These are phyloP conservation scores for Petrocephalus microphthalmus DNA, from an alignment of 2,113 vertebrate genomes.

Conservation along the genomic window DNA sequence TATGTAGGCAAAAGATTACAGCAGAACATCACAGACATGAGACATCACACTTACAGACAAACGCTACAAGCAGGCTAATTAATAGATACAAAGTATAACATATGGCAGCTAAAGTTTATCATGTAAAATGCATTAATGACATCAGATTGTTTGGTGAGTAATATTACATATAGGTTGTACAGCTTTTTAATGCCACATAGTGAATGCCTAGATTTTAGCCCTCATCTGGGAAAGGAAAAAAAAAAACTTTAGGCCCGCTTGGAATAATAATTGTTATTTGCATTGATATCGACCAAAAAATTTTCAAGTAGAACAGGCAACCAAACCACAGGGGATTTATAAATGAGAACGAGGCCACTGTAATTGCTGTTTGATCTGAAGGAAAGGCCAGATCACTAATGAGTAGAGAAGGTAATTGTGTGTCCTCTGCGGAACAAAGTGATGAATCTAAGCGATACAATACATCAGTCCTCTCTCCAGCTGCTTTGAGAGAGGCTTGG, in stretches of 20 bases:
- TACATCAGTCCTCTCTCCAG: background rate
- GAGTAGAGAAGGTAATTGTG: background rate
- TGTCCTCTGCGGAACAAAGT: background rate
- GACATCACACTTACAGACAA: background rate
- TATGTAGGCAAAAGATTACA: background rate
- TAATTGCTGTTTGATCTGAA: background rate
- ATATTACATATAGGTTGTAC: background rate
- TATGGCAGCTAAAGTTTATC: background rate
- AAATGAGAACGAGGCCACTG: background rate
- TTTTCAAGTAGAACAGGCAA: background rate
- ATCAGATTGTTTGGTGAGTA: background rate
- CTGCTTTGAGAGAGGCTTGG: background rate
- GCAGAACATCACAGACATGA: background rate
- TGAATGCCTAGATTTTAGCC: background rate
- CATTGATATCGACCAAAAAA: background rate
- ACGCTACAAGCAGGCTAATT: background rate
- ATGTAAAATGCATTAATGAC: background rate
- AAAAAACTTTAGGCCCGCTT: background rate
- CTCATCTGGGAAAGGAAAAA: background rate
- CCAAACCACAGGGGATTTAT: background rate
- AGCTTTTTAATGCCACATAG: background rate
- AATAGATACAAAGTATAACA: background rate
- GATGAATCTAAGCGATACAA: background rate
- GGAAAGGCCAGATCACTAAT: background rate
- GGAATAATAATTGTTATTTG: background rate